A percentile compares a stretch with the other conserved stretches of the same genome.
These are phyloP conservation scores for Anabas testudineus DNA, from an alignment of 2,797 vertebrate genomes.

Conservation along the genomic window DNA sequence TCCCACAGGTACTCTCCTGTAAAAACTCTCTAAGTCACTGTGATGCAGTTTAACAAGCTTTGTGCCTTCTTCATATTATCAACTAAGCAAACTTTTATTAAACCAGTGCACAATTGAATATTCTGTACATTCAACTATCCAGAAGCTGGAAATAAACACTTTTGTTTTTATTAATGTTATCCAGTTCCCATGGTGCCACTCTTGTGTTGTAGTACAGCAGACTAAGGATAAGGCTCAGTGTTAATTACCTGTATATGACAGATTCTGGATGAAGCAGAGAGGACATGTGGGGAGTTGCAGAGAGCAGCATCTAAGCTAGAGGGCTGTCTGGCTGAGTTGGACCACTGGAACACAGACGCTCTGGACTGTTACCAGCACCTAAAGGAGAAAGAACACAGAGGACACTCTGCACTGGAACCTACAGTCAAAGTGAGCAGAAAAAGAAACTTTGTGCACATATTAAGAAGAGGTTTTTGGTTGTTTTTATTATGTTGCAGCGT, in stretches of 20 bases:
- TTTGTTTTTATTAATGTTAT: neutral
- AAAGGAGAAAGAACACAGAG: slow-evolving; percentile 42
- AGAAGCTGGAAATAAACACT: neutral
- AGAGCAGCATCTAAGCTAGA: slow-evolving; percentile 66
- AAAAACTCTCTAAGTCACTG: neutral
- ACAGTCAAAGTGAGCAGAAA: slow-evolving; percentile 48
- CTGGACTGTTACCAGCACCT: slow-evolving; percentile 61
- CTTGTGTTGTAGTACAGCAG: neutral
- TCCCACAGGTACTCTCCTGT: slow-evolving; percentile 65
- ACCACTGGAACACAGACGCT: slow-evolving; percentile 71
- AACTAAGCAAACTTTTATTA: neutral
- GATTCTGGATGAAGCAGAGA: slow-evolving; percentile 61
- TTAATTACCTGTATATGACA: slow-evolving; percentile 21
- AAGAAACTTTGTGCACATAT: neutral
- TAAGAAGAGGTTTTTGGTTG: neutral
- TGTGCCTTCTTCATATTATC: neutral
- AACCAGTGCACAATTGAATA: neutral
- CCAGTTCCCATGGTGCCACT: neutral
- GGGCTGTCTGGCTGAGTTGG: slow-evolving; percentile 71
- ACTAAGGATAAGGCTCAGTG: neutral
- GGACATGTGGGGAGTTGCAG: slow-evolving; percentile 69
- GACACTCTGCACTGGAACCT: slow-evolving; percentile 13
- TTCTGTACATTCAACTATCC: neutral
- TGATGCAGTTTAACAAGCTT: neutral
- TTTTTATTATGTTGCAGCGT: neutral